Conservation (phyloP, 2,113 vertebrate species). For the Origma solitaria region DNA sequence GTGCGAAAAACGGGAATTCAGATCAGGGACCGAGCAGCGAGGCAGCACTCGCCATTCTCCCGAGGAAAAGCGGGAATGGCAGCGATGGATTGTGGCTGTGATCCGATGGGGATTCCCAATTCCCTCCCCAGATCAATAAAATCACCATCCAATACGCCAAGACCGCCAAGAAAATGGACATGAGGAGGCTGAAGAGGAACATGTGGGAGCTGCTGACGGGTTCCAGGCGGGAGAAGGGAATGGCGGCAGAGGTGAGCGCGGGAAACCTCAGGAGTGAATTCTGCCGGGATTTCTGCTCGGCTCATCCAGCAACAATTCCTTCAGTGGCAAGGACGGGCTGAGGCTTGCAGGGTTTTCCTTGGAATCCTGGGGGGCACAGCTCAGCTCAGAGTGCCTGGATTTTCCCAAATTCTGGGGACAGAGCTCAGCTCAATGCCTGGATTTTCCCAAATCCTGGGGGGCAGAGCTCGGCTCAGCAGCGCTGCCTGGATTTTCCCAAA, state of each 20-base stretch:
- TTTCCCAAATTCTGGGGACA: too few species aligned
- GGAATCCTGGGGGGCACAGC: too few species aligned
- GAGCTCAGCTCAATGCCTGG: too few species aligned
- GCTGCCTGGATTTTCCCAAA: neutral
- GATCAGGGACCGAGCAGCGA: too few species aligned
- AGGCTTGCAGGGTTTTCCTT: too few species aligned
- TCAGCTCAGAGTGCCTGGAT: too few species aligned
- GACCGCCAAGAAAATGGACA: slow-evolving; percentile 92
- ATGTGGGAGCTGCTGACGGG: slow-evolving; percentile 86
- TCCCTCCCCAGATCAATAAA: slow-evolving; percentile 80
- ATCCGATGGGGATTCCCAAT: neutral
- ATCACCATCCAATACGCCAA: slow-evolving; percentile 88
- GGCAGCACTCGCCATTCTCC: rapidly evolving
- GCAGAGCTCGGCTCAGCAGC: too few species aligned
- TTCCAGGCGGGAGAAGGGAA: neutral
- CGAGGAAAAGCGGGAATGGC: rapidly evolving
- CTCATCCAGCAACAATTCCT: too few species aligned
- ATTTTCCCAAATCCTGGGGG: too few species aligned
- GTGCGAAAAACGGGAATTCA: too few species aligned
- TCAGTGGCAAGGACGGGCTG: too few species aligned
- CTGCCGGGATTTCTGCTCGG: too few species aligned
- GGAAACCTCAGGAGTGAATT: neutral
- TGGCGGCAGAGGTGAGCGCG: neutral
- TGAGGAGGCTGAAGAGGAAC: slow-evolving; percentile 85
- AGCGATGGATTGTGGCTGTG: neutral